phyloP scores from a whole-genome alignment of 2,888 invertebrate species.

The Tachina lurida region DNA sequence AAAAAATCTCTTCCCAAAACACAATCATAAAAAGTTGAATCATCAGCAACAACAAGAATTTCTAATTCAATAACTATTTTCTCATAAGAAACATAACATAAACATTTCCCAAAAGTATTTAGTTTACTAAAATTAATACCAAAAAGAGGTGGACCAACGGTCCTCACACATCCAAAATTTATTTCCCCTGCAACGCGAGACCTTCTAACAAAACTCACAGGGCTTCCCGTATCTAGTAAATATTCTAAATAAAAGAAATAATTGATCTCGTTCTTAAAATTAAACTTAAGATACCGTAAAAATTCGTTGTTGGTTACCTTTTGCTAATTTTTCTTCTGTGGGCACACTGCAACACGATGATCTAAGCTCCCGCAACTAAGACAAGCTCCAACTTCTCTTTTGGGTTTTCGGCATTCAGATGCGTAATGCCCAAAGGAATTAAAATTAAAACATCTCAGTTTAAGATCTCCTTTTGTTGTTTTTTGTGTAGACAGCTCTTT shows the following conservation, averaged over 20 bases:
- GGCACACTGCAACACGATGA: conserved; percentile 5
- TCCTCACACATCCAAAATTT: background rate
- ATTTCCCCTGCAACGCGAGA: conserved; percentile 1
- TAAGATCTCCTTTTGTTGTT: background rate
- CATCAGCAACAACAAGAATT: conserved; percentile 23
- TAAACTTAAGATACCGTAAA: conserved; percentile 41
- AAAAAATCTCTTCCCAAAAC: conserved; percentile 41
- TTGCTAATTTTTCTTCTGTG: background rate
- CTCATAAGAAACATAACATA: conserved; percentile 20
- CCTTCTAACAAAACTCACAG: conserved; percentile 28
- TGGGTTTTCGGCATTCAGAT: conserved; percentile 28
- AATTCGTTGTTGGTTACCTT: conserved; percentile 19
- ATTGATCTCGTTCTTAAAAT: background rate
- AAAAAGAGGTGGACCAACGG: conserved; percentile 17
- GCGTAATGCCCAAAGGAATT: conserved; percentile 40
- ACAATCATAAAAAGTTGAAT: conserved; percentile 10
- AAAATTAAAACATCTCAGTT: conserved; percentile 29
- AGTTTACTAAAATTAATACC: conserved; percentile 41
- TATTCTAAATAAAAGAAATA: conserved; percentile 45
- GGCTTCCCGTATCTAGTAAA: conserved; percentile 28
- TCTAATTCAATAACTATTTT: conserved; percentile 29
- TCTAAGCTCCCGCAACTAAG: conserved; percentile 25
- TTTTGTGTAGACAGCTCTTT: background rate
- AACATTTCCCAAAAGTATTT: conserved; percentile 34
- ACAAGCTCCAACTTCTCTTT: conserved; percentile 22